Conservation (phyloP, 2,888 invertebrate species). For the Apamea epomidion region DNA sequence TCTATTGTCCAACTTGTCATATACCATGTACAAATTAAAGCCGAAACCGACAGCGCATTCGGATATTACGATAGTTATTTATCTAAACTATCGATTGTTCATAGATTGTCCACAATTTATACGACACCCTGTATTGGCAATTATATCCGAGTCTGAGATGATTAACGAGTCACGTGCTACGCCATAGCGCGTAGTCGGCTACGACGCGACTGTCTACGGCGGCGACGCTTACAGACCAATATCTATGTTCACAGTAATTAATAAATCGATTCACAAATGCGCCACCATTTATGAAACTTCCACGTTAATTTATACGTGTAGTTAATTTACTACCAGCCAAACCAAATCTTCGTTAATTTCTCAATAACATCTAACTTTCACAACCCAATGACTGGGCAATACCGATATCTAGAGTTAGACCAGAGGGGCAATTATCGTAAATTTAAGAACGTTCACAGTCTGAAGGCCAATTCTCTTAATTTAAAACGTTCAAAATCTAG, state of each 20-base stretch:
- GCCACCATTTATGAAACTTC: no score
- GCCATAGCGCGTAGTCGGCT: constrained; percentile 43
- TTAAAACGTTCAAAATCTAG: no score
- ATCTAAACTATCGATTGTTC: constrained; percentile 39
- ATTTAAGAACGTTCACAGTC: no score
- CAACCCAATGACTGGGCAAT: not conserved
- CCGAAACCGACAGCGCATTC: not conserved
- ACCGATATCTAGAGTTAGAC: not conserved
- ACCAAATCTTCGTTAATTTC: not conserved
- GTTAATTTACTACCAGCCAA: no score
- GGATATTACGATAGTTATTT: constrained; percentile 20
- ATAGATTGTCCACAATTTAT: constrained; percentile 49
- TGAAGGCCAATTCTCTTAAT: no score
- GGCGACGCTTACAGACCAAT: not conserved
- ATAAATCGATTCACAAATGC: constrained; percentile 4
- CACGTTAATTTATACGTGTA: no score
- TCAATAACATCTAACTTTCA: not conserved
- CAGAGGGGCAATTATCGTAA: no score
- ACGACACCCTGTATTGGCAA: constrained; percentile 40
- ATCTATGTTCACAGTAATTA: not conserved
- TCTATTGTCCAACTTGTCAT: not conserved
- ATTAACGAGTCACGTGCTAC: constrained; percentile 52
- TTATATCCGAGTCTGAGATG: constrained; percentile 41
- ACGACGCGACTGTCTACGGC: constrained; percentile 13
- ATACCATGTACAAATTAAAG: not conserved